These are phyloP conservation scores for Cosmia trapezina DNA, from an alignment of 2,888 invertebrate genomes.

Conservation along the genomic window DNA sequence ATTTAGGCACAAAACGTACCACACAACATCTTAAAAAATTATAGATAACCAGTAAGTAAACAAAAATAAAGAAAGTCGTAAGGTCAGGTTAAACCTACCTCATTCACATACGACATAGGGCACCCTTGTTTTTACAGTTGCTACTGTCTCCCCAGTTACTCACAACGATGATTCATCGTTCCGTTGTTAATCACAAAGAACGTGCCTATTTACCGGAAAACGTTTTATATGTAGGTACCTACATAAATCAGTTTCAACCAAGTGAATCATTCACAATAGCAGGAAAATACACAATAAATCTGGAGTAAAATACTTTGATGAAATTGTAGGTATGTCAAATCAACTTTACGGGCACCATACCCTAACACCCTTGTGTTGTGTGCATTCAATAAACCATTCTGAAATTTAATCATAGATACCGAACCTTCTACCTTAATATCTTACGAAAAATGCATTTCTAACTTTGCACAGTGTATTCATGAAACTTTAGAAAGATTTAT, in stretches of 20 bases:
- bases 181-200: constrained; percentile 79
- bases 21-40: neutral
- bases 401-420: neutral
- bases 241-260: constrained; percentile 13
- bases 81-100: constrained; percentile 5
- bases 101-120: constrained; percentile 15
- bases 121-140: constrained; percentile 65
- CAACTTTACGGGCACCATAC: constrained; percentile 19
- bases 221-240: constrained; percentile 25
- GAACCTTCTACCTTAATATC: neutral
- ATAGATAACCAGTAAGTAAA: constrained; percentile 1
- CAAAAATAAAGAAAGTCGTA: constrained; percentile 2
- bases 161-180: constrained; percentile 86
- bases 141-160: constrained; percentile 78
- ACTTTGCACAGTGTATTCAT: constrained; percentile 7
- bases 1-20: constrained; percentile 4
- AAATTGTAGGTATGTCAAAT: constrained; percentile 22
- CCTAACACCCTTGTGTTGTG: constrained; percentile 36
- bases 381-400: constrained; percentile 4
- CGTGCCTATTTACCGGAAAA: constrained; percentile 75
- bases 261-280: constrained; percentile 19
- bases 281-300: constrained; percentile 36
- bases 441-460: constrained; percentile 11
- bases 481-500: constrained; percentile 11
- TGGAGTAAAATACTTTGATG: constrained; percentile 2